These are phyloP conservation scores for Hemitrygon akajei DNA, from an alignment of 2,797 vertebrate genomes.

Conservation along the genomic window DNA sequence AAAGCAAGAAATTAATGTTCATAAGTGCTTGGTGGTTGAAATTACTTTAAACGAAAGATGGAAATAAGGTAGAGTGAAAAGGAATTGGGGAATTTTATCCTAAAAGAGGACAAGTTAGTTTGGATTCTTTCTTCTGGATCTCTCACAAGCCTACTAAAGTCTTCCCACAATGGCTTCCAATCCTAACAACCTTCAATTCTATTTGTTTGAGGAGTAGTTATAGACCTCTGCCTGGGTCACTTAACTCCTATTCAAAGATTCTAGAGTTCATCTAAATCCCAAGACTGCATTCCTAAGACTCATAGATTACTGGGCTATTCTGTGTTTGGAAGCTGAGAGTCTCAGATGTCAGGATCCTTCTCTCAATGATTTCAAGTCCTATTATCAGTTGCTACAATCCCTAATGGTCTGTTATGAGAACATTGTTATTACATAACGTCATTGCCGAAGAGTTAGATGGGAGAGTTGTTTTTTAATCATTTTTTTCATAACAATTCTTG, in stretches of 20 bases:
- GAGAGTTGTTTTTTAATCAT: neutral
- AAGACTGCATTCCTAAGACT: neutral
- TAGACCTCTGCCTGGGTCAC: neutral
- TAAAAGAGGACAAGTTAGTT: neutral
- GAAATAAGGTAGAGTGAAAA: neutral
- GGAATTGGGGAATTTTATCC: neutral
- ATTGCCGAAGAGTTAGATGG: neutral
- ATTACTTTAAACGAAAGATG: neutral
- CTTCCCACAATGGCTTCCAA: neutral
- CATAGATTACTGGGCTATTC: neutral
- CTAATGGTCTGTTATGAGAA: neutral
- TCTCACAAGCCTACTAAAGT: no score
- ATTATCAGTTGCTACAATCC: neutral
- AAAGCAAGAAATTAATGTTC: neutral
- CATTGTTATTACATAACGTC: neutral
- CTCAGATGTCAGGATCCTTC: neutral
- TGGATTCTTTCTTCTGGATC: neutral
- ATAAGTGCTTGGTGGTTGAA: neutral
- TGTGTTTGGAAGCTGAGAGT: no score
- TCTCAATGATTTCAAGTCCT: neutral
- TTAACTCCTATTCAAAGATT: neutral
- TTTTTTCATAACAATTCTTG: neutral
- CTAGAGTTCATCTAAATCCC: neutral
- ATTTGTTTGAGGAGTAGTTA: neutral
- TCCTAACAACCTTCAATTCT: neutral